Percentiles rank a stretch among this genome's conserved stretches.
phyloP scores from a whole-genome alignment of 2,888 invertebrate species.

The Rhagophthalmus giganteus region DNA sequence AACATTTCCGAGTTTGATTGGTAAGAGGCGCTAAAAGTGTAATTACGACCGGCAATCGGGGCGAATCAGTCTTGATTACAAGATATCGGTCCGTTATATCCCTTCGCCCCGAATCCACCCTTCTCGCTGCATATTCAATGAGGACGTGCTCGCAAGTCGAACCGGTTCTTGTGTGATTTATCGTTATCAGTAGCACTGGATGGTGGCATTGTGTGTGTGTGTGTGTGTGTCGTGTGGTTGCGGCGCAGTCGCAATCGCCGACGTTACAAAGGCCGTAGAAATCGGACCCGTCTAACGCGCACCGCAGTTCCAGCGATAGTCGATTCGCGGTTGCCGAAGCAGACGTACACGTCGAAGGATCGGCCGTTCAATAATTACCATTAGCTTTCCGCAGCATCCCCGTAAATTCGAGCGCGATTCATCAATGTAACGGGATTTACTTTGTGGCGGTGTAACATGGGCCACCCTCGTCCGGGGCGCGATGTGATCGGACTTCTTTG shows the following conservation, averaged over 20 bases:
- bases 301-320: conserved; percentile 11
- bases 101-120: too few relatives aligned
- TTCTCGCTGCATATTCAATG: not conserved
- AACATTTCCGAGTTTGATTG: too few relatives aligned
- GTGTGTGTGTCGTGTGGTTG: conserved; percentile 10
- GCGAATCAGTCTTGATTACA: too few relatives aligned
- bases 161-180: not conserved
- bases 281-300: conserved; percentile 20
- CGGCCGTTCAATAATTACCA: conserved; percentile 1
- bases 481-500: too few relatives aligned
- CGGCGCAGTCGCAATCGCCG: conserved; percentile 18
- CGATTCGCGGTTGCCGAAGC: conserved; percentile 8
- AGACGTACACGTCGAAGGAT: not conserved
- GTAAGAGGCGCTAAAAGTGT: too few relatives aligned
- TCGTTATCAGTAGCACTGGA: conserved; percentile 7
- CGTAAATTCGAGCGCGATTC: not conserved
- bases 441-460: too few relatives aligned
- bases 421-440: conserved; percentile 3
- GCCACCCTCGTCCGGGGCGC: too few relatives aligned
- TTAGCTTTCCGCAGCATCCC: conserved; percentile 6
- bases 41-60: too few relatives aligned
- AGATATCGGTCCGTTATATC: too few relatives aligned
- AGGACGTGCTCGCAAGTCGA: not conserved
- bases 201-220: too few relatives aligned
- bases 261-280: conserved; percentile 13